Percentiles rank a stretch among this genome's conserved stretches.
These are phyloP conservation scores for Drosophila austrosaltans DNA, from an alignment of 2,888 invertebrate genomes.

Conservation along the genomic window DNA sequence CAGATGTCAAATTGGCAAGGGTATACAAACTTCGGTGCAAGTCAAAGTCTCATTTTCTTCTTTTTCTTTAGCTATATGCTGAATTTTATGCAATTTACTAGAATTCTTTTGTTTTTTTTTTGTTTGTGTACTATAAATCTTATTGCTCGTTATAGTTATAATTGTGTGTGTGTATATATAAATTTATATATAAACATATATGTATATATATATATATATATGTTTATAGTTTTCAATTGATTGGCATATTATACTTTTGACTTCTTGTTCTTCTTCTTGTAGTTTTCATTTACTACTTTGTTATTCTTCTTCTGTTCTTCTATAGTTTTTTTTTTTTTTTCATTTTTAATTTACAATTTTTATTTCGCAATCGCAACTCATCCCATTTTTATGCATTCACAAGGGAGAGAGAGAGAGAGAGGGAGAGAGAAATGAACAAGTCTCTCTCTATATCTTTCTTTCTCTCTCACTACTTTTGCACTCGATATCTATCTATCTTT, in stretches of 20 bases:
- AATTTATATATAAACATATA: not conserved
- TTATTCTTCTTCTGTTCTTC: not conserved
- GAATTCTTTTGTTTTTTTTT: not conserved
- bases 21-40: not conserved
- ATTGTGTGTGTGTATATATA: not conserved
- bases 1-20: not conserved
- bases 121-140: not conserved
- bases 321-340: not conserved
- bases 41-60: not conserved
- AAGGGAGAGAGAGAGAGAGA: not conserved
- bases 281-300: not conserved
- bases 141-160: slow-evolving; percentile 7
- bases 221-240: not conserved
- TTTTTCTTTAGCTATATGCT: not conserved
- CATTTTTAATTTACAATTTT: not conserved
- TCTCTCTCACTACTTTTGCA: not conserved
- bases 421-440: not conserved
- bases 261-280: not conserved
- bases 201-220: not conserved
- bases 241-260: not conserved
- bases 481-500: not conserved
- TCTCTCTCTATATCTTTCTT: not conserved
- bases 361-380: slow-evolving; percentile 11
- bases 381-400: slow-evolving; percentile 11
- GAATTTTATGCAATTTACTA: not conserved